These are phyloP conservation scores for Lamellibrachia luymesi DNA, from an alignment of 1,140 invertebrate genomes.

Conservation along the genomic window DNA sequence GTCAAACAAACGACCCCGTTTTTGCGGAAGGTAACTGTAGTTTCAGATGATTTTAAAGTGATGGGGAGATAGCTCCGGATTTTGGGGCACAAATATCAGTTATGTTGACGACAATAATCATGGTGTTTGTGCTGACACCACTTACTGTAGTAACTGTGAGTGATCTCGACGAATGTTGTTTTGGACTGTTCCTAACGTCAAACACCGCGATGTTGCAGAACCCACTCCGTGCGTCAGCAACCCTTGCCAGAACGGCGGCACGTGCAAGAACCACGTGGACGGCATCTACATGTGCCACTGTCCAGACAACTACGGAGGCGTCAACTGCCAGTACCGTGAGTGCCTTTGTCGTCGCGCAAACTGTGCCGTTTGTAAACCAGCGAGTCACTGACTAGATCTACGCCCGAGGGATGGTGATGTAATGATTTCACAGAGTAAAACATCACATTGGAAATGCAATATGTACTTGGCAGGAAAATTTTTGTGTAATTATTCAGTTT, in stretches of 20 bases:
- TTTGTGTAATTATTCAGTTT: no score
- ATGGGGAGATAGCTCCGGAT: no score
- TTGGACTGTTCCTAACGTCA: not conserved
- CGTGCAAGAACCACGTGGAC: constrained; percentile 22
- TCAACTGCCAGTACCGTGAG: constrained; percentile 23
- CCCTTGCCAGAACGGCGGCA: constrained; percentile 25
- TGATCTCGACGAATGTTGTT: not conserved
- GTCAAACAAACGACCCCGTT: no score
- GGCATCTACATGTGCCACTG: constrained; percentile 24
- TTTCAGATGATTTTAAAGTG: no score
- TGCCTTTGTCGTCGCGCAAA: not conserved
- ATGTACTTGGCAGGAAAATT: constrained; percentile 19
- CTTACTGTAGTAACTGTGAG: not conserved
- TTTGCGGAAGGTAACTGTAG: no score
- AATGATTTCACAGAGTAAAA: no score
- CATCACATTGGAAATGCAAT: not conserved
- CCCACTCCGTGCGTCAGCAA: not conserved
- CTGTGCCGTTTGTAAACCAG: not conserved
- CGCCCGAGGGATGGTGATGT: not conserved
- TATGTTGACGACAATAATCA: not conserved
- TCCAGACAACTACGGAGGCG: constrained; percentile 15
- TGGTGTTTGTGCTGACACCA: not conserved
- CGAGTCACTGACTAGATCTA: not conserved
- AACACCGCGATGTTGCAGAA: not conserved
- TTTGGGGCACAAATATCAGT: not conserved